Evolutionary conservation across 1,140 invertebrate genomes (phyloP), one percentile per base, ranked within the genome.

Genomic region (Zophobas atratus): DNA sequence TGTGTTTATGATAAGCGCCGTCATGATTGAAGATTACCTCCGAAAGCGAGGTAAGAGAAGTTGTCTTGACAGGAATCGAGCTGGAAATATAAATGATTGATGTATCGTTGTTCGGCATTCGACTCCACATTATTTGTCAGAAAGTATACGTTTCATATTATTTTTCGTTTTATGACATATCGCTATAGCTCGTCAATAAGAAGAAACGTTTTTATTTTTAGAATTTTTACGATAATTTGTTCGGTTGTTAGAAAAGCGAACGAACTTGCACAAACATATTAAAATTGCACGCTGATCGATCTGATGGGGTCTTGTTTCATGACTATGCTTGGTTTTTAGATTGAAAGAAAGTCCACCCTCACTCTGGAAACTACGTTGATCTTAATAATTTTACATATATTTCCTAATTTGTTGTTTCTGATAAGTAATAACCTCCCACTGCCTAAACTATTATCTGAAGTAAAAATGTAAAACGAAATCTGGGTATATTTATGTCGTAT

Each of bases 1-100:
- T 82, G 90, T 94, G 55, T 94, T 94, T 83, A 93, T 94, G 89
- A 93, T 94, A 82, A 92, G 91, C 39, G 91, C 93, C 1, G 90
- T 94, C 38, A 93, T 94, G 88, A 92, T 93, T 32, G 92, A 94
- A 77, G 92, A 93, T 80, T 91, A 93, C 81, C 86, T 94, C 0
- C 91, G 91, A 81, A 92, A 92, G 86, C 88, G 90, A 89, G 93
- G 93, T 93, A 86, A 86, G 77, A 70, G 57, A 71, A 43, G 32
- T 51, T 39, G 46, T 46, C 39, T 20, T 73, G 70, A 80, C 73
- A 34, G 4, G 36, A 70, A 70, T 67, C 53, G 43, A 34, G 46
- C 51, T 48, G 20, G 43, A 75, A 51, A 63, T 49, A 48, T 57
- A 33, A 76, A 70, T 76, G 49, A 76, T 76, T 49, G 46, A 67